Percentiles rank a stretch among this genome's conserved stretches.
Evolutionary conservation across 2,113 vertebrate species (phyloP).

Genomic region (Ceratotherium simum): DNA sequence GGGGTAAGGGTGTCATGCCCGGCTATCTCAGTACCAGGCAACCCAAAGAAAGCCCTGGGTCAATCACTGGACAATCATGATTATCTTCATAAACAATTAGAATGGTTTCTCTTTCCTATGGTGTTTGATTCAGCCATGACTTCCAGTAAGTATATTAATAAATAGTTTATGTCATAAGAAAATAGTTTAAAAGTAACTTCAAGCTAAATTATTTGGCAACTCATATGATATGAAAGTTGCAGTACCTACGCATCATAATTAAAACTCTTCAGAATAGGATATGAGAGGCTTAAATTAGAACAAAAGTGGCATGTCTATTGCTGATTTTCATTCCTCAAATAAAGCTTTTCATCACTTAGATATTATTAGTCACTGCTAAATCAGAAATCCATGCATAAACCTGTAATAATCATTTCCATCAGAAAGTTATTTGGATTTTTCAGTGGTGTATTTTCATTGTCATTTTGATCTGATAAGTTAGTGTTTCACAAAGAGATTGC

Average conservation of each 20-base stretch:
- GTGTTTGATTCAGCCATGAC: background rate
- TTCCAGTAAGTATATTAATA: background rate
- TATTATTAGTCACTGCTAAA: slow-evolving; percentile 56
- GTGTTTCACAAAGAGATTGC: background rate
- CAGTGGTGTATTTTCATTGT: background rate
- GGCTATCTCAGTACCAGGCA: background rate
- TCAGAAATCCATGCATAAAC: slow-evolving; percentile 39
- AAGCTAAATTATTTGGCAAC: slow-evolving; percentile 40
- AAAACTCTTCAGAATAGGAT: slow-evolving; percentile 60
- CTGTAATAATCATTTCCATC: slow-evolving; percentile 50
- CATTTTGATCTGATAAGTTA: slow-evolving; percentile 35
- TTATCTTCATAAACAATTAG: background rate
- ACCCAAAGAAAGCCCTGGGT: background rate
- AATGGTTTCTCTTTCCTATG: background rate
- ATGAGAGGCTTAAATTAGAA: slow-evolving; percentile 69
- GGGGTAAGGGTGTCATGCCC: background rate
- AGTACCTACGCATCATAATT: slow-evolving; percentile 61
- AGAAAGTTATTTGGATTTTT: slow-evolving; percentile 58
- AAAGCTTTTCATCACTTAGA: slow-evolving; percentile 54
- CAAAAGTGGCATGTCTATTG: slow-evolving; percentile 41
- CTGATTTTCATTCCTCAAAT: slow-evolving; percentile 69
- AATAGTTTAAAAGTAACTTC: slow-evolving; percentile 39
- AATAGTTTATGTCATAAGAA: background rate
- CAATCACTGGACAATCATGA: background rate
- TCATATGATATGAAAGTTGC: slow-evolving; percentile 4